Base-by-base conservation (phyloP, 2,888 invertebrate species). In the Dascillus cervinus region DNA sequence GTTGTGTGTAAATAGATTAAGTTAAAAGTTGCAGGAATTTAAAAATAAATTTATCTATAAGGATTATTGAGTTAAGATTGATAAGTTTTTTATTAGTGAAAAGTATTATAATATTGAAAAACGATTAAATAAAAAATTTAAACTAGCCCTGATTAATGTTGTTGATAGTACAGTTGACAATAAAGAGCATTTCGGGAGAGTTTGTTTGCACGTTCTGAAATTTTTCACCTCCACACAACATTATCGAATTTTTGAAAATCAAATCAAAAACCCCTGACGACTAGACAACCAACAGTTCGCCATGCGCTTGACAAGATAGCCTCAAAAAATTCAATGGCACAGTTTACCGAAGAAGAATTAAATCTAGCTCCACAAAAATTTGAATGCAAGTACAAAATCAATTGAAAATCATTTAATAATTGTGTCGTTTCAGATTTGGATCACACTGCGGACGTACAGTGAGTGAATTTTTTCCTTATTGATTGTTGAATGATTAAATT, bases 371-470 rank as follows among this genome's bases (percentile, higher is more conserved):
- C 76, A 13, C 60, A 70, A 11, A 84, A 88, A 71, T 88, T 85
- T 60, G 88, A 89, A 72, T 88, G 88, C 87, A 67, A 77, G 83
- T 52, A 30, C n/a, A 6, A 2, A 3, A 11, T 12, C 9, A 11
- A 24, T 12, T 8, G 9, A 2, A 2, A 24, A 11, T 11, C 12
- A 1, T 11, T 12, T 13, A 17, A 17, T 6, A 17, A 27, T 31
- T 26, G 21, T 47, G 43, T 43, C 47, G 36, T 72, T 77, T 40
- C 70, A 90, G 90, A 89, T 75, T 70, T 97, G 62, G 97, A 97
- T 59, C 96, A 97, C 61, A 94, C 96, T 14, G 96, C 97, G 10
- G 97, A 97, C 70, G 89, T 97, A n/a, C 97, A 97, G 88, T 92
- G 73, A 83, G 89, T 82, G n/a, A n/a, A n/a, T n/a, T n/a, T n/a